Base-by-base conservation (phyloP, 2,888 invertebrate genomes). In the Neoitamus cyanurus region DNA sequence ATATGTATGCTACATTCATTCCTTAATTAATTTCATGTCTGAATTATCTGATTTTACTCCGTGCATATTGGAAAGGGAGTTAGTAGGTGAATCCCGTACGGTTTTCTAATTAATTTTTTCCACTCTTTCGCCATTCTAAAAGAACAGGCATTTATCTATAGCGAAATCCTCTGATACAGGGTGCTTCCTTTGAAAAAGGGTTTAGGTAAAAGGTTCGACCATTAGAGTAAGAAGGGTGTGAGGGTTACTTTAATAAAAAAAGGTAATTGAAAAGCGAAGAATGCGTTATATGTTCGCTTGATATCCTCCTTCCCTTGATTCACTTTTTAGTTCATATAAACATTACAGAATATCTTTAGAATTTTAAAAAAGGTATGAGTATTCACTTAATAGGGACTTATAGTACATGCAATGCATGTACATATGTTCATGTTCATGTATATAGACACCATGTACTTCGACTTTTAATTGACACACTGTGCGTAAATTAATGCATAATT, bases 11-110 rank as follows among this genome's bases (percentile, higher is more conserved):
- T 58, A 25, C 58, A 25, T 58, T 58, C 58, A 58, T 58, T 25
- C 58, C 58, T 58, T 58, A 58, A 58, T 58, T 58, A 58, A 58
- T 58, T 58, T 58, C 58, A 58, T 58, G 58, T 58, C 58, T 58
- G 58, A 58, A 20, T 20, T 58, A 58, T 58, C 58, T 20, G 58
- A 58, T 58, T 58, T 58, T 58, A 58, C 58, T 25, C 58, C 20
- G 2, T 25, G 58, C 7, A 42, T 42, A 42, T n/a, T 58, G 20
- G 25, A 25, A 58, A 58, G 58, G 58, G 58, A 58, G 20, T 58
- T 58, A 20, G 58, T 58, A 58, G 58, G 58, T 58, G 42, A 58
- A 20, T 58, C 58, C 9, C 9, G 58, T 58, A 25, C 58, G 58
- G 20, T 58, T 58, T 58, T 58, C 58, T 58, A 58, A 58, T 58